Base-by-base conservation (phyloP, 2,888 invertebrate species). In the Cremastinae sp. region DNA sequence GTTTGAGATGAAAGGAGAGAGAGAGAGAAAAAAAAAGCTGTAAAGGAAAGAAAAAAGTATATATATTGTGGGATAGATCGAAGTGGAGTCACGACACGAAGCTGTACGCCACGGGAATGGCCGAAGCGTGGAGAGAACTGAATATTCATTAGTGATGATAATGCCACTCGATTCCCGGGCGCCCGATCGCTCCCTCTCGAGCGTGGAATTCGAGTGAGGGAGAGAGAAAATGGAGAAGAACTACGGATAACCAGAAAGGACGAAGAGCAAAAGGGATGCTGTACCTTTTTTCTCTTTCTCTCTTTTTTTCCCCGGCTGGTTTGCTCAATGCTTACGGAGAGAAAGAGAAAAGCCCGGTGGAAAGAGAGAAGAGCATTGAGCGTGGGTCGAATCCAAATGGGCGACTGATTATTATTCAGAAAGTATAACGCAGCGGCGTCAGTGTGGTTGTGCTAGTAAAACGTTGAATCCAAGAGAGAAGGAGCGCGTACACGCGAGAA, bases 61-160 rank as follows among this genome's bases (percentile, higher is more conserved):
- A 45, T 55, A 18, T 61, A 61, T 43, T 22, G 51, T 45, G 7
- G 56, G 56, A 9, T 41, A 12, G 72, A 14, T 78, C 66, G 77
- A 53, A 78, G 55, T 61, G 74, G 74, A 83, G 82, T 83, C 84
- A 81, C 84, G 85, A 83, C 83, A 83, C 76, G 81, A 80, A 74
- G 79, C 78, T 78, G 78, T 74, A 75, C 49, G 62, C 71, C 58
- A 79, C 81, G 79, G 76, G 83, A 80, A 82, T 84, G 81, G 80
- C 75, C 83, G 82, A 83, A 81, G 80, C 82, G 80, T 77, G 80
- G 84, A 81, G 28, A 28, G 82, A 84, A 84, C 84, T 87, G 87
- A 87, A 87, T 87, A 87, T 87, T 87, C 87, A 85, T 85, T 84
- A 84, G 84, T 75, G 80, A 84, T 82, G 84, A 85, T 84, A 84